These are phyloP conservation scores for Plebejus anna DNA, from an alignment of 2,888 invertebrate species.

Conservation along the genomic window DNA sequence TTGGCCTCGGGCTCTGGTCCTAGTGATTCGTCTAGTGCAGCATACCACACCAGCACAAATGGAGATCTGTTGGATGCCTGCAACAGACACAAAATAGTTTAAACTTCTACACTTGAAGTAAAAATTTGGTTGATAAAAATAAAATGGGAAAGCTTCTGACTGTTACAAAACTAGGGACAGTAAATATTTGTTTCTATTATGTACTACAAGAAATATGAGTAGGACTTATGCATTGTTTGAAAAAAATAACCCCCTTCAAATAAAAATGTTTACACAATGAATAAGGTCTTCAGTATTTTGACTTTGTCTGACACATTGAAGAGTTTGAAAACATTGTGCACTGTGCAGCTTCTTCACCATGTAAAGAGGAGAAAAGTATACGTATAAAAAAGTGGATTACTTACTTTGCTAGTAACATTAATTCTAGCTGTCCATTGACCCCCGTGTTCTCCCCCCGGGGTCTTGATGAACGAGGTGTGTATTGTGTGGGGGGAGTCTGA, in stretches of 20 bases:
- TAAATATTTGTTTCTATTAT: too few species aligned
- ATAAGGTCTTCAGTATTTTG: neutral
- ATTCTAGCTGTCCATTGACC: slow-evolving; percentile 97
- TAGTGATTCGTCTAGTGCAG: slow-evolving; percentile 85
- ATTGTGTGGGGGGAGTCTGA: slow-evolving; percentile 88
- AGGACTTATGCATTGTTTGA: too few species aligned
- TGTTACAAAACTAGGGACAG: too few species aligned
- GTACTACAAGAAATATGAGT: too few species aligned
- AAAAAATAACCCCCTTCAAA: neutral
- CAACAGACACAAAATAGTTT: slow-evolving; percentile 10
- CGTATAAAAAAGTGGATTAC: slow-evolving; percentile 25
- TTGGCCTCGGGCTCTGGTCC: slow-evolving; percentile 51
- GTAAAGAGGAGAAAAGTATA: too few species aligned
- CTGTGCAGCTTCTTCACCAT: too few species aligned
- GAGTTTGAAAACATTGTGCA: too few species aligned
- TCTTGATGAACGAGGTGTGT: slow-evolving; percentile 93
- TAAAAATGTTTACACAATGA: neutral
- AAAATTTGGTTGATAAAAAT: neutral
- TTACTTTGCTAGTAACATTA: slow-evolving; percentile 59
- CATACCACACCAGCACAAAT: slow-evolving; percentile 89
- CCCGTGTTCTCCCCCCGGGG: slow-evolving; percentile 87
- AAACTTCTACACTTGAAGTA: neutral
- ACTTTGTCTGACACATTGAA: too few species aligned
- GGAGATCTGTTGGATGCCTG: slow-evolving; percentile 52
- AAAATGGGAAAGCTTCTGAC: too few species aligned